These are phyloP conservation scores for Monoplex corrugatus DNA, from an alignment of 2,888 invertebrate genomes.

Conservation along the genomic window DNA sequence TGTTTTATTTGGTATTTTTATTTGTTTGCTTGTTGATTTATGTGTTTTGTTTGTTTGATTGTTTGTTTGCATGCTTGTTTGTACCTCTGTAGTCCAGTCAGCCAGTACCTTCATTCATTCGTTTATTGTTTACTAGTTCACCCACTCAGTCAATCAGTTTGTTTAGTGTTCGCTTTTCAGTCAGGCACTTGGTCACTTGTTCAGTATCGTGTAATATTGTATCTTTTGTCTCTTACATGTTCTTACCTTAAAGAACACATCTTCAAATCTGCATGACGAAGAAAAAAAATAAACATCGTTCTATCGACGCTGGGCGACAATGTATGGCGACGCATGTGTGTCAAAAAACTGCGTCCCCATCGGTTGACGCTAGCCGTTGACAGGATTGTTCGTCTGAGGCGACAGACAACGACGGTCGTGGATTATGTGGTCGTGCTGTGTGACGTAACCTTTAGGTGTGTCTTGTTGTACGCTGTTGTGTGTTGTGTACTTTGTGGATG, in stretches of 20 bases:
- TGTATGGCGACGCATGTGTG: conserved; percentile 38
- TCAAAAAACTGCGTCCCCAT: conserved; percentile 42
- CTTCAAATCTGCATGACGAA: too few species aligned
- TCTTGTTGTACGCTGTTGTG: too few species aligned
- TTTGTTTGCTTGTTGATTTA: neutral
- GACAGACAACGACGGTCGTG: too few species aligned
- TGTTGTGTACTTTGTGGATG: too few species aligned
- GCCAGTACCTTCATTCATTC: neutral
- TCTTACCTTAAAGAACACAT: too few species aligned
- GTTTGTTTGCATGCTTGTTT: neutral
- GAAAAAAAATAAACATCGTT: neutral
- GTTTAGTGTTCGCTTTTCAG: too few species aligned
- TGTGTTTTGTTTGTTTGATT: neutral
- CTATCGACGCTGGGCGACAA: conserved; percentile 33
- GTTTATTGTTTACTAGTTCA: neutral
- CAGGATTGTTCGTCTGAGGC: neutral
- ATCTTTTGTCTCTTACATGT: too few species aligned
- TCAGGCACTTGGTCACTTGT: too few species aligned
- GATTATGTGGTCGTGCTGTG: too few species aligned
- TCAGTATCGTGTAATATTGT: too few species aligned
- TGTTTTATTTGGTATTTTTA: neutral
- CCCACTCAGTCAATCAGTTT: neutral
- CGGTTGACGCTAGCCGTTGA: conserved; percentile 38
- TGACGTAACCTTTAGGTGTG: too few species aligned
- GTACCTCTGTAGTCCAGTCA: neutral